Evolutionary conservation across 2,113 vertebrate species (phyloP), one percentile per base, ranked within the genome.

Genomic region (Loxodonta africana): DNA sequence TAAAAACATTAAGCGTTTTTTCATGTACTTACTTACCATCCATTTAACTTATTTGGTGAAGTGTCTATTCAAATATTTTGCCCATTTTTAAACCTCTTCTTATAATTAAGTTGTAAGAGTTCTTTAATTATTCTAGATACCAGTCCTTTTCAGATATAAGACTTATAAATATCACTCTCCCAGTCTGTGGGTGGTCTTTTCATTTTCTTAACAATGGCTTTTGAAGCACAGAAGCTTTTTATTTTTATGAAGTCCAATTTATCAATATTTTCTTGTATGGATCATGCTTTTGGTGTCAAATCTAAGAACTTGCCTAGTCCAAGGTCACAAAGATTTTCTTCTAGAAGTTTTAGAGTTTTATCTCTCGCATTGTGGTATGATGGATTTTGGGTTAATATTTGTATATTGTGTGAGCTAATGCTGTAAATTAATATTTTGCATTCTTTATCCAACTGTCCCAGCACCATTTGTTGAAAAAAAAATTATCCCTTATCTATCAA

Each of bases 151-250:
- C 25, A 67, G 37, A 88, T 81, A 60, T n/a, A 57, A 33, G 46
- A 51, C 6, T 69, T 94, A 4, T 30, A 91, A 60, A 78, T 48
- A 84, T 94, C 84, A 80, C 78, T 85, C 74, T 83, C 77, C 69
- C n/a, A 46, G 44, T 83, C 57, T 80, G 41, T 88, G 37, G 28
- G 6, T 46, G 12, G 53, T 57, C 53, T 57, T 89, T 77, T 93
- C 4, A 28, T 76, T 93, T 92, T 77, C 82, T 90, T 78, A 62
- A 81, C 62, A 48, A 48, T 67, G 3, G 14, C 12, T 85, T 67
- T 48, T 65, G 37, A 80, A 88, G 18, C 51, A 88, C 12, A 84
- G 51, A 63, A 62, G 10, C 26, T 62, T 94, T 95, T 77, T 82
- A 30, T 21, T 76, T 88, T 51, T 3, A 30, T 90, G 60, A 88